Evolutionary conservation across 2,888 invertebrate genomes (phyloP), one percentile per base, ranked within the genome.

Genomic region (Xiphydria camelus): DNA sequence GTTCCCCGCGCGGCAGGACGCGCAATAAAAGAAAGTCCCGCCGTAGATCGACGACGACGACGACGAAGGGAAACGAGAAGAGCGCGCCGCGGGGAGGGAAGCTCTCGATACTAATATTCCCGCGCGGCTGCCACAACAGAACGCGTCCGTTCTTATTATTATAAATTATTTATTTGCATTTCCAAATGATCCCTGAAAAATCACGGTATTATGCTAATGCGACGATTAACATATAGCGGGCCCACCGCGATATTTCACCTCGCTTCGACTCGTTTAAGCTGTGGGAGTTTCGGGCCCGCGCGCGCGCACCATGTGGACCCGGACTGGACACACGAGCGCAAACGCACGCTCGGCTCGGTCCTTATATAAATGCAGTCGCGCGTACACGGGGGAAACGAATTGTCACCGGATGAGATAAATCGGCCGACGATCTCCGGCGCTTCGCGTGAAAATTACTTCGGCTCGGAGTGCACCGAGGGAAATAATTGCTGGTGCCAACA

Each of bases 131-230:
- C 44, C 45, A 47, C 47, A 45, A 43, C 42, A 41, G 37, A 53
- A 40, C 39, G 29, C 38, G 64, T 63, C 59, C 59, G 61, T 62
- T 62, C 65, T 68, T 69, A 71, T 72, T 71, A 69, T 75, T 73
- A 72, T 72, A 75, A 75, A 75, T 75, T 75, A 74, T 75, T 75
- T 75, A 75, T 75, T 75, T 75, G 73, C 67, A 67, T 74, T 73
- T 74, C 68, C 65, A 74, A 75, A 73, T 72, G 75, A 73, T 72
- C 63, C 70, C 66, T 73, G 75, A 75, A 71, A 73, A 75, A 75
- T 75, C 73, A 71, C 70, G 59, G 68, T 73, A 74, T 74, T 75
- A 75, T 75, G 75, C 70, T 75, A 75, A 75, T 74, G 61, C 61
- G 55, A 56, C 55, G 74, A 75, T 75, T 75, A 75, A 73, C 73